Conservation (phyloP, 2,113 vertebrate species). For the Prionailurus viverrinus region DNA sequence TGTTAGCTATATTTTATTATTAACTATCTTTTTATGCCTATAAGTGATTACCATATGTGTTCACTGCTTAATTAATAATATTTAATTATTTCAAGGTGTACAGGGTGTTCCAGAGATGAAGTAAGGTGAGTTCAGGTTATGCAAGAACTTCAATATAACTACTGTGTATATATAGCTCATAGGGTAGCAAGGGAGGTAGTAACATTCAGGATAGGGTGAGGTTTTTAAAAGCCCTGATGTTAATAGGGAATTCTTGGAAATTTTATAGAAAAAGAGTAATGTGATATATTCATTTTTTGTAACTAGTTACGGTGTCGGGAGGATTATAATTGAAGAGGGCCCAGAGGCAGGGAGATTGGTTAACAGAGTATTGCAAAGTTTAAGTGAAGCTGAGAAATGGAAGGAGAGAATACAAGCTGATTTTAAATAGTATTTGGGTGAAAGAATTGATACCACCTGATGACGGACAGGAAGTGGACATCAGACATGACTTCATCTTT, state of each 20-base stretch:
- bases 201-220: background rate
- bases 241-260: background rate
- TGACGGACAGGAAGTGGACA: background rate
- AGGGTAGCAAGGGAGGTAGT: background rate
- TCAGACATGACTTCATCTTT: background rate
- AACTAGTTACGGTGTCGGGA: background rate
- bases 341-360: background rate
- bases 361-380: background rate
- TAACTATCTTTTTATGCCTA: background rate
- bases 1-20: background rate
- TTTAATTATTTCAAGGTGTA: background rate
- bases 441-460: background rate
- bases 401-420: background rate
- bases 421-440: background rate
- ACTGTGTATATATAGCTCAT: background rate
- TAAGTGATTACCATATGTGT: background rate
- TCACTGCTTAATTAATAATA: slow-evolving; percentile 44
- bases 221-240: background rate
- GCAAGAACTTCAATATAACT: background rate
- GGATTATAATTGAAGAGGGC: background rate
- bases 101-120: background rate
- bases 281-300: background rate
- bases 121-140: background rate
- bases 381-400: slow-evolving; percentile 29
- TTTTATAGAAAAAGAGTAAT: background rate